phyloP scores from a whole-genome alignment of 2,888 invertebrate species.

The Drosophila setosimentum region DNA sequence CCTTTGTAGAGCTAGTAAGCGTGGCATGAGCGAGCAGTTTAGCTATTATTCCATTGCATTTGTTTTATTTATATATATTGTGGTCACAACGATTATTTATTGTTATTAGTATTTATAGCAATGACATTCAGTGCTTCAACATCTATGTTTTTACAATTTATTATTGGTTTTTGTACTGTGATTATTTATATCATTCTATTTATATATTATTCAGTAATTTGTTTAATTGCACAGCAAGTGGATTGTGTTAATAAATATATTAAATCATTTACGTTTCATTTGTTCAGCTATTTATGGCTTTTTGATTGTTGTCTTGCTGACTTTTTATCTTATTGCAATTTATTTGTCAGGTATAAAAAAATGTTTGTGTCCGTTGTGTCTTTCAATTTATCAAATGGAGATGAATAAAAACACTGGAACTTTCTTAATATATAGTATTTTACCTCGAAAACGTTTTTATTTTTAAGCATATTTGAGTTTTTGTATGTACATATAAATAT shows the following conservation, averaged over 20 bases:
- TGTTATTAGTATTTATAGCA: slow-evolving; percentile 62
- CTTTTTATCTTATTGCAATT: slow-evolving; percentile 8
- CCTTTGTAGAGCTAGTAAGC: slow-evolving; percentile 5
- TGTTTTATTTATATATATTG: slow-evolving; percentile 67
- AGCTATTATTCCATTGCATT: slow-evolving; percentile 60
- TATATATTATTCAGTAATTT: slow-evolving; percentile 37
- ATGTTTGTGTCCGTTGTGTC: slow-evolving; percentile 2
- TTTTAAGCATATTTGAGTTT: background rate
- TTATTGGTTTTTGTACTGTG: slow-evolving; percentile 4
- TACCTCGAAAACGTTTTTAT: background rate
- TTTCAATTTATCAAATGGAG: background rate
- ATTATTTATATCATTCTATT: slow-evolving; percentile 41
- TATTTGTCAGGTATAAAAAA: slow-evolving; percentile 5
- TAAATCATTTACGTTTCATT: slow-evolving; percentile 29
- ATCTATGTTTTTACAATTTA: slow-evolving; percentile 7
- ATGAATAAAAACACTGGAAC: background rate
- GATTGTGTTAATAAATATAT: slow-evolving; percentile 36
- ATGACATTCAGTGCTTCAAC: slow-evolving; percentile 4
- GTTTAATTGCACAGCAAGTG: slow-evolving; percentile 32
- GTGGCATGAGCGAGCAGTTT: background rate
- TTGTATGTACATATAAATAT: background rate
- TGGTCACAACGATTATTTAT: slow-evolving; percentile 68
- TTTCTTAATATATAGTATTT: background rate
- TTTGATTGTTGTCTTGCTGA: background rate
- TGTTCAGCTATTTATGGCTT: slow-evolving; percentile 21